Evolutionary conservation across 2,888 invertebrate genomes (phyloP).

Genomic region (Plutella xylostella): DNA sequence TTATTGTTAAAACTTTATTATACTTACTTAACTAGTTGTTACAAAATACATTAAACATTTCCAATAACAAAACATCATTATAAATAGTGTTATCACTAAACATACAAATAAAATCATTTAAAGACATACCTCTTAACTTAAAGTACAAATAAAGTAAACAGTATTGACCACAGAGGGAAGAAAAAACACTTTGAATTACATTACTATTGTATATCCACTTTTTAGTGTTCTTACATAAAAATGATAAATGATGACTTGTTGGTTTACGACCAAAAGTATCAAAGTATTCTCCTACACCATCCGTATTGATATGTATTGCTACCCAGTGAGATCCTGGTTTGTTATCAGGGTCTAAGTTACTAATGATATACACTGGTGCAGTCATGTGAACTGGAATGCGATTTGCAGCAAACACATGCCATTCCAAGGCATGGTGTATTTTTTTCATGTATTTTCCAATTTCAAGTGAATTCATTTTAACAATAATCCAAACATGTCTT

Average conservation of each 20-base stretch:
- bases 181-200: neutral
- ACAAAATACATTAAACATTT: neutral
- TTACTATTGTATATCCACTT: constrained; percentile 4
- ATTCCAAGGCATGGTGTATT: neutral
- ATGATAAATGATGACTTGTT: neutral
- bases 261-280: constrained; percentile 13
- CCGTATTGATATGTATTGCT: constrained; percentile 13
- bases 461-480: neutral
- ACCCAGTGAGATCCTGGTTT: constrained; percentile 14
- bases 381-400: constrained; percentile 14
- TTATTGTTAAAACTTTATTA: neutral
- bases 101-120: neutral
- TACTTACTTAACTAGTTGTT: neutral
- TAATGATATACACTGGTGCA: constrained; percentile 10
- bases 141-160: neutral
- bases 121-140: neutral
- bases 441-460: neutral
- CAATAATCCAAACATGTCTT: neutral
- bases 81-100: neutral
- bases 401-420: constrained; percentile 8
- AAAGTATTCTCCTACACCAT: constrained; percentile 13
- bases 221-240: constrained; percentile 1
- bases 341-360: constrained; percentile 10
- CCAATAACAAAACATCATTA: neutral
- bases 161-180: neutral